Evolutionary conservation across 2,888 invertebrate species (phyloP), one percentile per base, ranked within the genome.

Genomic region (Perdita meconis): DNA sequence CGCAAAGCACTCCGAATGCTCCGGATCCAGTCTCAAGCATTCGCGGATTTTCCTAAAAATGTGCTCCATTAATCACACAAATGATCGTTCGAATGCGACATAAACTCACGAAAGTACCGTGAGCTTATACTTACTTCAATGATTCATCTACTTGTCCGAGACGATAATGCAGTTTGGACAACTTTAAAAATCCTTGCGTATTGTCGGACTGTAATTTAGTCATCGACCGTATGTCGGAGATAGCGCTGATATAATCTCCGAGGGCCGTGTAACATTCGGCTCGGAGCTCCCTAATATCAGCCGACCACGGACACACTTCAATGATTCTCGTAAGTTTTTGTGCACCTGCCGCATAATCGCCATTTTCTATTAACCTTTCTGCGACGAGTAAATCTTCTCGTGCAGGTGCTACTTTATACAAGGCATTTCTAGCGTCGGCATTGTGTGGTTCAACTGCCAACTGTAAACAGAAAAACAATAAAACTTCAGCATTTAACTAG

Each of bases 1-100:
- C 22, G 97, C 96, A 93, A 98, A 98, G 93, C 99, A 99, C 87
- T 96, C 94, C 93, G 98, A 98, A 93, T 99, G 98, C 88, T 99
- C 99, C 0, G 99, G 99, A 93, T 99, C 99, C 50, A 99, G 93
- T 91, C 97, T 98, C 19, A 99, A 94, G 92, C 99, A 99, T 92
- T 99, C 99, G 22, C 99, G 95, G 81, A 99, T 96, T 93, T 99
- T 98, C 93, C 95, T 95, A 90, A 53, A 86, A 0, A 59, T 68
- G 65, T 51, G 50, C n/a, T 30, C 19, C 24, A 44, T 56, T 42
- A 30, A 38, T 69, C 34, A 1, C 1, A 19, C 1, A 34, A n/a
- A 22, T 36, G 12, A n/a, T 57, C 19, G n/a, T n/a, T 61, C 16
- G 22, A 8, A 63, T 59, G 64, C 1, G 6, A 13, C 51, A 53